These are phyloP conservation scores for Mus musculus DNA, from an alignment of 2,113 vertebrate genomes.

Conservation along the genomic window DNA sequence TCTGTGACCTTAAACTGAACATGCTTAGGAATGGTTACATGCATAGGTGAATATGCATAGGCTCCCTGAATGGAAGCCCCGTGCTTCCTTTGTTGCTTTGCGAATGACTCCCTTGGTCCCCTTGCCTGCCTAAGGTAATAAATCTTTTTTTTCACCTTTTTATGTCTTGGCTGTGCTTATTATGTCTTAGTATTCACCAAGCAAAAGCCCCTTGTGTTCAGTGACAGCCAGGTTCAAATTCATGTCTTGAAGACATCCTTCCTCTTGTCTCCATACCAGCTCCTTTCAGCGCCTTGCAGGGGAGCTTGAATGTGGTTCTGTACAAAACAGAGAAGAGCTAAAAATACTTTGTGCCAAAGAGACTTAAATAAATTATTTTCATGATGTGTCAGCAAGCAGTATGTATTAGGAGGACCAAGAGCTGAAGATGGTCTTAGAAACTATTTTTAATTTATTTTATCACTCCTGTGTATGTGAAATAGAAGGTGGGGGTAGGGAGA, in stretches of 20 bases:
- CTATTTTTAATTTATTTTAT: not conserved
- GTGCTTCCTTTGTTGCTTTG: not conserved
- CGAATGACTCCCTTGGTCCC: not conserved
- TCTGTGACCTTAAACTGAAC: not conserved
- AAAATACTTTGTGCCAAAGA: slow-evolving; percentile 6
- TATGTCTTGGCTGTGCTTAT: not conserved
- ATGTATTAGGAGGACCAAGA: not conserved
- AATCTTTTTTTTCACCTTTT: not conserved
- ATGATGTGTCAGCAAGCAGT: not conserved
- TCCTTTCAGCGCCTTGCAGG: not conserved
- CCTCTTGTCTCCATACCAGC: not conserved
- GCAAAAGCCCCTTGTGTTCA: not conserved
- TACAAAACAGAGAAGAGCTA: not conserved
- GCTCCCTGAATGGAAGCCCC: not conserved
- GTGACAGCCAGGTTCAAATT: not conserved
- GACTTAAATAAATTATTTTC: slow-evolving; percentile 34
- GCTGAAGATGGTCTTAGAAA: not conserved
- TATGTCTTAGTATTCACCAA: not conserved
- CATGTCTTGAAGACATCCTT: not conserved
- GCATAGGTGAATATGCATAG: not conserved
- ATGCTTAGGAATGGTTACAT: no score
- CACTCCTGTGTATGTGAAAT: not conserved
- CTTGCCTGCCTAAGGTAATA: not conserved
- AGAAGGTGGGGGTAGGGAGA: not conserved
- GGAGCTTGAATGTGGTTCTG: slow-evolving; percentile 16